Evolutionary conservation across 2,797 vertebrate genomes (phyloP), one percentile per base, ranked within the genome.

Genomic region (Alectoris magna): DNA sequence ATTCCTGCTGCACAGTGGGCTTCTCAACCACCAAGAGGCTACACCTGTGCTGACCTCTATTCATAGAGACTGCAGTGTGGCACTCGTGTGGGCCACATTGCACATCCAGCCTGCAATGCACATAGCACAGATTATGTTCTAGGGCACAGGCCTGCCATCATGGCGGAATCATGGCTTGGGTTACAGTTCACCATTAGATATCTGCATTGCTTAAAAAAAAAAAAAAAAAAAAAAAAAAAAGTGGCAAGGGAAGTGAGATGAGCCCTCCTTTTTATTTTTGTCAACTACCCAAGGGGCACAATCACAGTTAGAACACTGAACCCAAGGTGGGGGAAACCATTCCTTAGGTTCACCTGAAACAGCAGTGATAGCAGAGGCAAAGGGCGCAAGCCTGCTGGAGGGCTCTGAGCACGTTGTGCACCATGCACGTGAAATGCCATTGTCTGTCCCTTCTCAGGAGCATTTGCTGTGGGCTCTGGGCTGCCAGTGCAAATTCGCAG

Each of bases 51-150:
- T 21, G 70, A 27, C 63, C 26, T 55, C 51, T 44, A 5, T 64
- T n/a, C 36, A 38, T n/a, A 38, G 44, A 2, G 56, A 26, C 0
- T 1, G 77, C 63, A 67, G 70, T 66, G 3, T 0, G 0, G 67
- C 70, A 18, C 31, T 80, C 62, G 2, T 0, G 0, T 1, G 43
- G 56, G 46, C n/a, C 62, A 29, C 6, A 1, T 6, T 39, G 51
- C 39, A 70, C 49, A 70, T 24, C 26, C 81, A 24, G 22, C n/a
- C 53, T 44, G 70, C 22, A 44, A 43, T 14, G 41, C 11, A 22
- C 23, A 22, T 23, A 34, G 39, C 53, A 48, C 34, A 59, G 56
- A 21, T 36, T 3, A 24, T 2, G 1, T 36, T 44, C 51, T 3
- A 67, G 60, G 43, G 43, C 58, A 60, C 88, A 86, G 34, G 5